phyloP scores from a whole-genome alignment of 2,797 vertebrate genomes.

The Tauraco hartlaubi region DNA sequence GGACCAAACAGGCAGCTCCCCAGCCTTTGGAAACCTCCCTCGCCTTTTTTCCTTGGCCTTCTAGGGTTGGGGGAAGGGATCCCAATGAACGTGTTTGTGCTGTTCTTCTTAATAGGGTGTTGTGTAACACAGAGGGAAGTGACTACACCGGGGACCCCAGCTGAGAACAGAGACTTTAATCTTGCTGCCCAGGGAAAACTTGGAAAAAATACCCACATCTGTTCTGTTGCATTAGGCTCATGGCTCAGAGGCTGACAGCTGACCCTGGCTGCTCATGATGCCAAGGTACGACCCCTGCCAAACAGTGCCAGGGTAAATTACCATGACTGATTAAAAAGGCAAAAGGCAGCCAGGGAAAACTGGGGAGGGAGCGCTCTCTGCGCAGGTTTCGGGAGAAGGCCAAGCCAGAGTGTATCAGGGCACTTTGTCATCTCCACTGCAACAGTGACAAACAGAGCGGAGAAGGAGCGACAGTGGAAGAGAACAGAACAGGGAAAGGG shows the following conservation, averaged over 20 bases:
- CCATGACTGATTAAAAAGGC: slow-evolving; percentile 54
- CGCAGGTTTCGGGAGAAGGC: neutral
- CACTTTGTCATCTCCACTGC: neutral
- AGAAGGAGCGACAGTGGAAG: neutral
- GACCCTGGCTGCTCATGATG: slow-evolving; percentile 68
- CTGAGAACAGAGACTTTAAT: slow-evolving; percentile 78
- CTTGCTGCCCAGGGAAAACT: slow-evolving; percentile 67
- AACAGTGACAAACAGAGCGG: neutral
- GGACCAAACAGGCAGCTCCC: neutral
- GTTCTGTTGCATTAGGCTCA: slow-evolving; percentile 72
- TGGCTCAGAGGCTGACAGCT: slow-evolving; percentile 72
- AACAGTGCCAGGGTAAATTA: slow-evolving; percentile 66
- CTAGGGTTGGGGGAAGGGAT: slow-evolving; percentile 16
- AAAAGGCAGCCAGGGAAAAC: slow-evolving; percentile 56
- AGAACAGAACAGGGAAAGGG: neutral
- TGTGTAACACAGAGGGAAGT: slow-evolving; percentile 72
- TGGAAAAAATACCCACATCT: slow-evolving; percentile 75
- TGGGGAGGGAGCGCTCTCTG: neutral
- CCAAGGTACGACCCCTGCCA: slow-evolving; percentile 45
- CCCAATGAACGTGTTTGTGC: slow-evolving; percentile 50
- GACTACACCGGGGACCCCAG: slow-evolving; percentile 64
- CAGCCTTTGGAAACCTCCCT: slow-evolving; percentile 15
- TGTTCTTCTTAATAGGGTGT: slow-evolving; percentile 69
- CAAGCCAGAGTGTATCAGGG: neutral
- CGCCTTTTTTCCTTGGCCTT: neutral